Percentiles rank a stretch among this genome's conserved stretches.
These are phyloP conservation scores for Falco peregrinus DNA, from an alignment of 2,797 vertebrate species.

Conservation along the genomic window DNA sequence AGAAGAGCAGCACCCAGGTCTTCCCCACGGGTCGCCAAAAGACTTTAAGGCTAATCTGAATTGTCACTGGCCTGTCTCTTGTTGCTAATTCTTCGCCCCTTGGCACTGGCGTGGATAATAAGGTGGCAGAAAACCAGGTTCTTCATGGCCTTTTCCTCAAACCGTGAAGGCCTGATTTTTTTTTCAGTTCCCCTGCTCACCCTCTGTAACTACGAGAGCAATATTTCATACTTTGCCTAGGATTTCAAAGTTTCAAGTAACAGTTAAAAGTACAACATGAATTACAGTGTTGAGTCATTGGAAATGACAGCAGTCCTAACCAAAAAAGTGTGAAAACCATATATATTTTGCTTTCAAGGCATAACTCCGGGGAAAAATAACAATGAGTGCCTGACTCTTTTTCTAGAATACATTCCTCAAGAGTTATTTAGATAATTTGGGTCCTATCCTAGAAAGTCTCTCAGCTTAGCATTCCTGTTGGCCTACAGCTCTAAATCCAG, in stretches of 20 bases:
- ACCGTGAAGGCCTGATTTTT: background rate
- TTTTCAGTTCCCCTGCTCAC: background rate
- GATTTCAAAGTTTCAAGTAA: constrained; percentile 23
- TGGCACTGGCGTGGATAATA: background rate
- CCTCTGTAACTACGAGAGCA: background rate
- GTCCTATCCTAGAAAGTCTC: background rate
- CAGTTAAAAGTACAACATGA: constrained; percentile 39
- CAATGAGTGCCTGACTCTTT: background rate
- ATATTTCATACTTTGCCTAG: constrained; percentile 10
- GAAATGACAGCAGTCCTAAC: constrained; percentile 46
- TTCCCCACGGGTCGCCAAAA: background rate
- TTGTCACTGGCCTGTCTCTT: background rate
- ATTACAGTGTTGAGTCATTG: constrained; percentile 41
- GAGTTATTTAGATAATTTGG: background rate
- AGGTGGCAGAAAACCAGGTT: background rate
- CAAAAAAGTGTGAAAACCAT: constrained; percentile 31
- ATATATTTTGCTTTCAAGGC: constrained; percentile 35
- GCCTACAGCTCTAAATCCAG: background rate
- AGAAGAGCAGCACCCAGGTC: background rate
- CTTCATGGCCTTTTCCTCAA: background rate
- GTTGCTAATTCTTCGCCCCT: background rate
- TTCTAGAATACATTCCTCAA: background rate
- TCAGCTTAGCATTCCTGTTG: background rate
- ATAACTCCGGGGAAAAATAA: background rate
- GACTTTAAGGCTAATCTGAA: background rate